Percentiles rank a stretch among this genome's conserved stretches.
Evolutionary conservation across 35 echinoderm and acorn worm species (phyloP).

Genomic region (Strongylocentrotus purpuratus): DNA sequence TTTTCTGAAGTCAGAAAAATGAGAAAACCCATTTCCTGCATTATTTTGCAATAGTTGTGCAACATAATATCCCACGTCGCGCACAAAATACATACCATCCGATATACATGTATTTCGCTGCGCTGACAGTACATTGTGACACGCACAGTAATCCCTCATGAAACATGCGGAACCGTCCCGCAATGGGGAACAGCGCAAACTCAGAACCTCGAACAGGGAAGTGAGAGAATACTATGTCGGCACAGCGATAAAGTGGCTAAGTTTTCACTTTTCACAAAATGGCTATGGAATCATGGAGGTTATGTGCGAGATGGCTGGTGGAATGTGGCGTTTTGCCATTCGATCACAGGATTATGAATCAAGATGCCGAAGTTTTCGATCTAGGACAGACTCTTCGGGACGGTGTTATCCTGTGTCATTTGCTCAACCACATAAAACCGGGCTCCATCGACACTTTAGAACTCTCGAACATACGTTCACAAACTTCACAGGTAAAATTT

Average conservation of each 20-base stretch:
- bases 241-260: neutral
- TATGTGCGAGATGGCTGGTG: constrained; percentile 66
- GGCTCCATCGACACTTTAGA: constrained; percentile 56
- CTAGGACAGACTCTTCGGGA: constrained; percentile 66
- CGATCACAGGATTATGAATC: constrained; percentile 51
- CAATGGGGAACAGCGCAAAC: neutral
- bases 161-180: neutral
- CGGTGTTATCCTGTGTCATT: constrained; percentile 68
- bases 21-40: neutral
- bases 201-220: constrained; percentile 25
- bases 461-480: constrained; percentile 58
- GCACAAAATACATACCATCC: too few relatives aligned
- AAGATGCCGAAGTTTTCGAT: constrained; percentile 56
- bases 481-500: constrained; percentile 68
- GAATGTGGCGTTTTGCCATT: constrained; percentile 61
- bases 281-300: constrained; percentile 54
- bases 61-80: neutral
- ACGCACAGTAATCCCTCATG: neutral
- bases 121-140: neutral
- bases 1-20: neutral
- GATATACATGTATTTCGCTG: neutral
- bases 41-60: neutral
- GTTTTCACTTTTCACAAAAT: constrained; percentile 45
- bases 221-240: constrained; percentile 23
- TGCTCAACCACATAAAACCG: constrained; percentile 58